Evolutionary conservation across 92 coral and sea anemone species (phyloP), one percentile per base, ranked within the genome.

Genomic region (Diadumene lineata): DNA sequence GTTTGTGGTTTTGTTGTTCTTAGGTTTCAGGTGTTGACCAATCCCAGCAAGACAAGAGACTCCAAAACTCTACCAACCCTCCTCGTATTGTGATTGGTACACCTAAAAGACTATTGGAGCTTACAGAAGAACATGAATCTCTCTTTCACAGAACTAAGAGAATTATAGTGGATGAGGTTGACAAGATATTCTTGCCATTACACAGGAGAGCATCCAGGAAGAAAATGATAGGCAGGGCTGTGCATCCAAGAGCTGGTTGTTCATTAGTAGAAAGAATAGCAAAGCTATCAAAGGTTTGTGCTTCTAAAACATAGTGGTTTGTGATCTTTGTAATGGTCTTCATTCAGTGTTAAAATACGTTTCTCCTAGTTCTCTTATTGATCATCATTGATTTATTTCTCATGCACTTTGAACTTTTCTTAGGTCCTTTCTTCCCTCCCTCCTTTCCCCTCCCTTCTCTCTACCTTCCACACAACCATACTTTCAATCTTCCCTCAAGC

Each of bases 11-110:
- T 18, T 3, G 33, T 31, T 9, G 24, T 73, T 33, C 24, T 16
- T 69, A 90, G 97, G 97, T 90, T 16, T 87, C 92, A 81, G 97
- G 97, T 61, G 87, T 90, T 15, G 92, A 90, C 22, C 26, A 78
- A 32, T 66, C 82, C 48, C 56, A 65, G 22, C 97, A 90, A 70
- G 87, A 84, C 65, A 74, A 83, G 60, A 81, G 89, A 31, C 70
- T 90, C 23, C 61, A 66, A 65, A 85, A 87, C 27, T 30, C 34
- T 19, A 34, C 33, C 29, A 74, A 74, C 27, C 91, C 83, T 28
- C 92, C 97, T 43, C 80, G 86, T 60, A 85, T 90, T 31, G 72
- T 78, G 31, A 90, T 90, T 74, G 97, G 92, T 31, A 90, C 97
- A 31, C 90, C 97, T 26, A 90, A 90, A 68, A 80, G 92, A 72